Conservation (phyloP, 2,888 invertebrate genomes). For the Glaucopsyche alexis region DNA sequence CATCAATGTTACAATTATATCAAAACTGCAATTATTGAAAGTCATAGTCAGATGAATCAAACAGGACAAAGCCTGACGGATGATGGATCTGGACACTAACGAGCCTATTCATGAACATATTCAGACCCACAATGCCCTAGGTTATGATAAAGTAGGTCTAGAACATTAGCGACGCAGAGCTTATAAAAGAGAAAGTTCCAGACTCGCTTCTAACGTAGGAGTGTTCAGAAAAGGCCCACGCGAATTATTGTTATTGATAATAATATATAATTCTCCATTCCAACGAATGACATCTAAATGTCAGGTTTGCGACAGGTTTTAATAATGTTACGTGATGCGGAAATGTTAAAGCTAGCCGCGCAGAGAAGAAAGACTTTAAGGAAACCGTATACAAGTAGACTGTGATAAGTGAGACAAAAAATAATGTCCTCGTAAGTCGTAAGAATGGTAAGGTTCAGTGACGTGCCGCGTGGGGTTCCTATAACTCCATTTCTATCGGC, state of each 20-base stretch:
- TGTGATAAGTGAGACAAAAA: too few species aligned
- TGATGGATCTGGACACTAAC: slow-evolving; percentile 65
- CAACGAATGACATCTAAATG: background rate
- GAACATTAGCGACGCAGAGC: slow-evolving; percentile 45
- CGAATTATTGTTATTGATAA: slow-evolving; percentile 4
- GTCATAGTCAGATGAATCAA: slow-evolving; percentile 26
- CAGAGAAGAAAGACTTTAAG: background rate
- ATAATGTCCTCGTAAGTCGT: background rate
- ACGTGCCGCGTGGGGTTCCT: too few species aligned
- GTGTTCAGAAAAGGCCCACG: background rate
- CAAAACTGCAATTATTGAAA: slow-evolving; percentile 30
- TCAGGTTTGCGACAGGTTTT: background rate
- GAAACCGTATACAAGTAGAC: background rate
- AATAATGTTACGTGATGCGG: slow-evolving; percentile 4
- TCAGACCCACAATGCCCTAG: slow-evolving; percentile 40
- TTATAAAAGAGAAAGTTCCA: slow-evolving; percentile 35
- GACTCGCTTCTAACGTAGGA: background rate
- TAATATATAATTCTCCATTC: background rate
- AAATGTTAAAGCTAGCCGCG: background rate
- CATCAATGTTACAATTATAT: slow-evolving; percentile 19
- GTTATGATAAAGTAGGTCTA: slow-evolving; percentile 43
- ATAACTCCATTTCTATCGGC: too few species aligned
- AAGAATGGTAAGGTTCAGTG: background rate
- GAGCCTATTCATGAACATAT: slow-evolving; percentile 64
- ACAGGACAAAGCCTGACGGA: slow-evolving; percentile 55